These are phyloP conservation scores for Nesospiza acunhae DNA, from an alignment of 2,113 vertebrate genomes.

Conservation along the genomic window DNA sequence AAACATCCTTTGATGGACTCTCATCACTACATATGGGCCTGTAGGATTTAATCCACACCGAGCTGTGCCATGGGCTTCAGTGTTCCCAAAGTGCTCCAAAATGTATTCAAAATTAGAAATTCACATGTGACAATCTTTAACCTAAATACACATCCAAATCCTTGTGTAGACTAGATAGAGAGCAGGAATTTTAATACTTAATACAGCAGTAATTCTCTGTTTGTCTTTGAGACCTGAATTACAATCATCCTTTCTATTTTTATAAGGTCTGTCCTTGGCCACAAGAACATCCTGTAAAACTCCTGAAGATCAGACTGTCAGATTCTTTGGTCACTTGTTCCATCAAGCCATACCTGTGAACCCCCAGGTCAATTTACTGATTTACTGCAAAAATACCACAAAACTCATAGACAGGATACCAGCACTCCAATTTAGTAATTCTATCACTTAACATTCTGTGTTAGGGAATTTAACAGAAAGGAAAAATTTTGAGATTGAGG, in stretches of 20 bases:
- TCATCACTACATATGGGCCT: fast-evolving
- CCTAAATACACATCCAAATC: background rate
- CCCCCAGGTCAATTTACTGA: background rate
- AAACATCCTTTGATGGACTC: background rate
- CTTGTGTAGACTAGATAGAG: background rate
- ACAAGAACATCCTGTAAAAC: background rate
- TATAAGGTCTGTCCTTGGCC: background rate
- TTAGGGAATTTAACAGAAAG: background rate
- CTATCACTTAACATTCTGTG: background rate
- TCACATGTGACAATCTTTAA: background rate
- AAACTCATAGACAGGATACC: background rate
- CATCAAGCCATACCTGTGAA: background rate
- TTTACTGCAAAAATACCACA: background rate
- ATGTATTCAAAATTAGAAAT: background rate
- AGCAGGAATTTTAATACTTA: background rate
- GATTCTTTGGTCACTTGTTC: background rate
- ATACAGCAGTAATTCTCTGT: background rate
- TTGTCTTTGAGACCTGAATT: background rate
- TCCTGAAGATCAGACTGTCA: background rate
- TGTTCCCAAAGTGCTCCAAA: background rate
- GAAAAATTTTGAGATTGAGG: background rate
- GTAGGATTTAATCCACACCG: background rate
- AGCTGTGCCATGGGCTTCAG: background rate
- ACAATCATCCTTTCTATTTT: background rate
- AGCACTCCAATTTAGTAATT: background rate